A percentile compares a stretch with the other conserved stretches of the same genome.
Evolutionary conservation across 2,888 invertebrate species (phyloP).

Genomic region (Elgonia sp.): DNA sequence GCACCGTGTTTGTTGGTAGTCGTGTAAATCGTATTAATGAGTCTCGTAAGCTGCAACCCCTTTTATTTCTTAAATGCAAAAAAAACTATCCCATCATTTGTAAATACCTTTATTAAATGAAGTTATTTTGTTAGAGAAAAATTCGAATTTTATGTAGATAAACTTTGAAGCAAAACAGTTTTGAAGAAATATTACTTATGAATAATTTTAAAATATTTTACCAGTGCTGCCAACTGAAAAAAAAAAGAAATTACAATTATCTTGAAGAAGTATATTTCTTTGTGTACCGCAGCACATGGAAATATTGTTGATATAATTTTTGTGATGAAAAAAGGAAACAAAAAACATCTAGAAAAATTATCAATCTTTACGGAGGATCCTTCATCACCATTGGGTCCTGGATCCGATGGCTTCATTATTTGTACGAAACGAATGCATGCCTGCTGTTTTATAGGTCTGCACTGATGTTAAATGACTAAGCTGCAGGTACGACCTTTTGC

Average conservation of each 20-base stretch:
- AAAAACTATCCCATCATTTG: neutral
- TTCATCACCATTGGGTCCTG: constrained; percentile 61
- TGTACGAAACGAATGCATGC: constrained; percentile 81
- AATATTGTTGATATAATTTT: constrained; percentile 10
- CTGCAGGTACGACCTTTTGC: constrained; percentile 73
- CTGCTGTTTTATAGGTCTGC: constrained; percentile 83
- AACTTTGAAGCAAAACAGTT: too few relatives aligned
- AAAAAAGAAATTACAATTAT: too few relatives aligned
- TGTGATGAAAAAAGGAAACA: neutral
- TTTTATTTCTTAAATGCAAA: constrained; percentile 11
- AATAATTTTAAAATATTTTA: too few relatives aligned
- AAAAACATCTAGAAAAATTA: constrained; percentile 31
- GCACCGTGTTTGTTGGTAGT: constrained; percentile 32
- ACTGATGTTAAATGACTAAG: constrained; percentile 78
- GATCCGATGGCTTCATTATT: constrained; percentile 83
- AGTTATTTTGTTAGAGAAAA: too few relatives aligned
- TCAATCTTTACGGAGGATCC: constrained; percentile 54
- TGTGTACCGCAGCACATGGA: neutral
- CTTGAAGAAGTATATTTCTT: neutral
- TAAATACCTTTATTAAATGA: too few relatives aligned
- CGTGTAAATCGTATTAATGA: constrained; percentile 34
- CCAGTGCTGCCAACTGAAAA: too few relatives aligned
- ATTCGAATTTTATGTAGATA: too few relatives aligned
- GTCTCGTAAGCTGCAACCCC: constrained; percentile 14
- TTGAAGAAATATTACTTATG: too few relatives aligned